Conservation (phyloP, 2,113 vertebrate genomes). For the Oreocharis arfaki region DNA sequence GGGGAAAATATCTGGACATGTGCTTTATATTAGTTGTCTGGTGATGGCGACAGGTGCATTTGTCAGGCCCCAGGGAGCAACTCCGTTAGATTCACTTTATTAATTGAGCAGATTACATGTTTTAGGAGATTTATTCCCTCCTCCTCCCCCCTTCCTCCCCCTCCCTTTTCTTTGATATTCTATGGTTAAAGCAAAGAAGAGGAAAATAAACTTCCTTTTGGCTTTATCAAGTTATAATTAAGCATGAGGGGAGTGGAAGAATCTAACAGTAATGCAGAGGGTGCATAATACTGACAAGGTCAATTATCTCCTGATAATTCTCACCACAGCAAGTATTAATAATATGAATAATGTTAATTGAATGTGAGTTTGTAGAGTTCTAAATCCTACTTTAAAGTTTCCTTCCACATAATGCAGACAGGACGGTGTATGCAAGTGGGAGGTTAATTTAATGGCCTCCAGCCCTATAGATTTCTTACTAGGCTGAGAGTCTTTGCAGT, state of each 20-base stretch:
- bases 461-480: background rate
- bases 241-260: conserved; percentile 6
- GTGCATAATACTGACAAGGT: conserved; percentile 38
- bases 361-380: conserved; percentile 57
- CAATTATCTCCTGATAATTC: conserved; percentile 65
- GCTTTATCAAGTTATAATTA: conserved; percentile 60
- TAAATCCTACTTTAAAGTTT: conserved; percentile 56
- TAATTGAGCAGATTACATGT: conserved; percentile 60
- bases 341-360: conserved; percentile 63
- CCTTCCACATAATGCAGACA: background rate
- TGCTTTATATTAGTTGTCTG: conserved; percentile 30
- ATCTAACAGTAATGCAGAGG: conserved; percentile 1
- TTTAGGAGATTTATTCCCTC: conserved; percentile 5
- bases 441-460: background rate
- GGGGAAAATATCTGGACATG: background rate
- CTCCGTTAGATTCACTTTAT: conserved; percentile 41
- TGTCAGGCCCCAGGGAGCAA: conserved; percentile 48
- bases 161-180: background rate
- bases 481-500: background rate
- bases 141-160: background rate
- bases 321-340: conserved; percentile 43
- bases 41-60: conserved; percentile 35
- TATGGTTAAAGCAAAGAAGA: background rate
- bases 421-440: background rate
- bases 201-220: background rate